Conservation (phyloP, 2,797 vertebrate species). For the Chaetophractus vellerosus region DNA sequence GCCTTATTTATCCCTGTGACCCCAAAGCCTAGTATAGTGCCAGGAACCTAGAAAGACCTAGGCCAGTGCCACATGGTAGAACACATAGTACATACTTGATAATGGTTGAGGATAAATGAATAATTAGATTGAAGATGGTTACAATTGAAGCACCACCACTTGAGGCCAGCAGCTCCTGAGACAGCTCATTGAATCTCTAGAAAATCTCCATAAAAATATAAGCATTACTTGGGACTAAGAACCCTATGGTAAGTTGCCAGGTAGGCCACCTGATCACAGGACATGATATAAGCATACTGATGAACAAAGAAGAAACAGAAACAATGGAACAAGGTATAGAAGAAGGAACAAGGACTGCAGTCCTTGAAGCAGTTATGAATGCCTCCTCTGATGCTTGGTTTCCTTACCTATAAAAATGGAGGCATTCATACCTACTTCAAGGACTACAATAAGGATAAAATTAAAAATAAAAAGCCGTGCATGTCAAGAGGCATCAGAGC, state of each 20-base stretch:
- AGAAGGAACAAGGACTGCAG: too few species aligned
- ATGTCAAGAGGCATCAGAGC: neutral
- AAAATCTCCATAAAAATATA: neutral
- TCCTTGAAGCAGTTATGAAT: too few species aligned
- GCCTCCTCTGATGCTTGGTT: neutral
- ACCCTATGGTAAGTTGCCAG: neutral
- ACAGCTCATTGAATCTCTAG: neutral
- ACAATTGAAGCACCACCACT: neutral
- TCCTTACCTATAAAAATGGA: neutral
- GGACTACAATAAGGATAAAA: neutral
- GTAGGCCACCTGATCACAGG: neutral
- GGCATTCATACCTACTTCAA: neutral
- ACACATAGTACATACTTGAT: neutral
- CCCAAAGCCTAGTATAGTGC: too few species aligned
- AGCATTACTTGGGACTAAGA: neutral
- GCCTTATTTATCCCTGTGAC: neutral
- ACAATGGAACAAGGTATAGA: neutral
- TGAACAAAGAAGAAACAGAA: neutral
- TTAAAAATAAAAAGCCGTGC: neutral
- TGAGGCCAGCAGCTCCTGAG: neutral
- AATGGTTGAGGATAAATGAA: neutral
- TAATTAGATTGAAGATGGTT: neutral
- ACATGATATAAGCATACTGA: neutral
- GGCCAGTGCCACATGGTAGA: neutral
- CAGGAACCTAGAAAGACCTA: neutral